Evolutionary conservation across 35 echinoderm and acorn worm species (phyloP), one percentile per base, ranked within the genome.

Genomic region (Ptychodera flava): DNA sequence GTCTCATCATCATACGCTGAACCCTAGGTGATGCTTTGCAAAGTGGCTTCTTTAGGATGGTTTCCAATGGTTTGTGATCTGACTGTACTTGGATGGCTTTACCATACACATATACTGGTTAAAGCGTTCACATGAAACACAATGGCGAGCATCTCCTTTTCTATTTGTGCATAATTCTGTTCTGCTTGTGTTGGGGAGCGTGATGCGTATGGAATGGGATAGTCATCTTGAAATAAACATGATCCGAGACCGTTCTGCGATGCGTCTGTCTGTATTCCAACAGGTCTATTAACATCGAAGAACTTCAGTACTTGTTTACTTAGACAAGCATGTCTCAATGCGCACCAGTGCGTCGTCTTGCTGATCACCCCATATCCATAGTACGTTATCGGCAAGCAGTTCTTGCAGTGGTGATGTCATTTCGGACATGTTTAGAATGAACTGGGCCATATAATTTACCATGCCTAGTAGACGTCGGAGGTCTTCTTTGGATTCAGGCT

Each of bases 371-470:
- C n/a, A n/a, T n/a, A n/a, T n/a, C n/a, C n/a, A n/a, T n/a, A n/a
- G n/a, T n/a, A n/a, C n/a, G n/a, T n/a, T n/a, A n/a, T n/a, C n/a
- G n/a, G n/a, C n/a, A n/a, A n/a, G n/a, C 45, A 92, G 32, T 0
- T 88, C 81, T 88, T 91, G 2, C 15, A 93, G 78, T 28, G 86
- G 93, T 77, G 82, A 30, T 31, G 90, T 91, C 0, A 97, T 79
- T 38, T 91, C 83, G 80, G 91, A 91, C 28, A 93, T 81, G 27
- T 92, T 86, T 31, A 76, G 64, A 0, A 93, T 91, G 83, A 93
- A 97, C 34, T 93, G 93, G 0, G 94, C 45, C 30, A 93, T 33
- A 76, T 97, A 97, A 33, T 93, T 88, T 0, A 91, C 32, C 30
- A 90, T 86, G 0, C 94, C 89, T 0, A 97, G 80, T 52, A 93